Conservation (phyloP, 2,888 invertebrate genomes). For the Calliphora vomitoria region DNA sequence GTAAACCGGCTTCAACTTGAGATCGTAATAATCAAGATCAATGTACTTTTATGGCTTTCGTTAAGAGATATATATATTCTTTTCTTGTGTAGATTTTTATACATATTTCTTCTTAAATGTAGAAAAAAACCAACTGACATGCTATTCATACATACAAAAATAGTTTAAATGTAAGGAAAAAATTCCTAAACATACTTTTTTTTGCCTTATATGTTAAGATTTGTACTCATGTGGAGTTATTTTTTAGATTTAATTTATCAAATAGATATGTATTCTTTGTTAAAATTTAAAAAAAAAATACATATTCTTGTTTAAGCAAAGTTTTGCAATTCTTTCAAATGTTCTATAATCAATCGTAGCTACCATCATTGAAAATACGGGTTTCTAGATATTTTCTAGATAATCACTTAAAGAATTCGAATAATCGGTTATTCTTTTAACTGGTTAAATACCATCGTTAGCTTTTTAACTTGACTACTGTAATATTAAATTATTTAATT, state of each 20-base stretch:
- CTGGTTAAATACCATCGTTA: background rate
- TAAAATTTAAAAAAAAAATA: background rate
- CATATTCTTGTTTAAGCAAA: background rate
- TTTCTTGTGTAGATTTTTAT: conserved; percentile 34
- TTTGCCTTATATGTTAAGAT: background rate
- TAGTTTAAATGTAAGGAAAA: background rate
- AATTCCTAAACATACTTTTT: background rate
- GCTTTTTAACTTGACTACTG: background rate
- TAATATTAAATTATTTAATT: conserved; percentile 1
- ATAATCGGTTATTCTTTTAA: background rate
- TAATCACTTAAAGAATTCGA: background rate
- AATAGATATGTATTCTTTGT: no score
- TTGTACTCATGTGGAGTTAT: background rate
- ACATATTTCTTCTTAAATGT: conserved; percentile 17
- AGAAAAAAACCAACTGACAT: conserved; percentile 34
- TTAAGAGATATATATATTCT: conserved; percentile 8
- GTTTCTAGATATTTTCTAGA: background rate
- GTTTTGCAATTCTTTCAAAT: background rate
- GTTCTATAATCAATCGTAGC: background rate
- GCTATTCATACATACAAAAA: conserved; percentile 36
- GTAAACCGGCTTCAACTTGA: conserved; percentile 65
- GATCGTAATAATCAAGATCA: conserved; percentile 69
- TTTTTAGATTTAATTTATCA: background rate
- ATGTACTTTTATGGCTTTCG: conserved; percentile 71
- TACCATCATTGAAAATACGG: background rate